Conservation (phyloP, 2,113 vertebrate species). For the Hippolais icterina region DNA sequence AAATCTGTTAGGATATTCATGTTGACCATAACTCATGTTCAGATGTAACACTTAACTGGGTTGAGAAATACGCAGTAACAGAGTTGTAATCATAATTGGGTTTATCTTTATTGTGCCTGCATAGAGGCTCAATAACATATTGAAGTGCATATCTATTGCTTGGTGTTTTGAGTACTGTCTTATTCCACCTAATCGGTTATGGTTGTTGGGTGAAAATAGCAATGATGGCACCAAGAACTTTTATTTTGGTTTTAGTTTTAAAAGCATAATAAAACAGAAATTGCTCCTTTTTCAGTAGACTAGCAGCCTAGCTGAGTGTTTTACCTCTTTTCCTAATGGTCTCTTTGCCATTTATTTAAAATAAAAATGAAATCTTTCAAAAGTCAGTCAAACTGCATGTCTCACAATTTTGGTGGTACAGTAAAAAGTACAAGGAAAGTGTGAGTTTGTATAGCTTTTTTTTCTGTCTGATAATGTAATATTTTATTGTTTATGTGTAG, state of each 20-base stretch:
- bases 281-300: not conserved
- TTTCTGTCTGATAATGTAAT: not conserved
- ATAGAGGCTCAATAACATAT: not conserved
- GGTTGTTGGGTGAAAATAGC: not conserved
- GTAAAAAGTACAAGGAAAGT: not conserved
- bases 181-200: not conserved
- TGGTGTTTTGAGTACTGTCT: not conserved
- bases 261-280: not conserved
- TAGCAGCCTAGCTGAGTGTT: not conserved
- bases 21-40: not conserved
- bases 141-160: not conserved
- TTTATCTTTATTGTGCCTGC: not conserved
- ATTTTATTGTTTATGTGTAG: not conserved
- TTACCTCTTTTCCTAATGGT: not conserved
- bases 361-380: not conserved
- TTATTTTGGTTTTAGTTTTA: not conserved
- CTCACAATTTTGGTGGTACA: not conserved
- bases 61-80: rapidly evolving
- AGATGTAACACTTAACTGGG: not conserved
- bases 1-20: not conserved
- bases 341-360: not conserved
- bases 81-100: not conserved
- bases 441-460: not conserved
- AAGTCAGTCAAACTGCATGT: not conserved
- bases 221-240: not conserved